Evolutionary conservation across 2,888 invertebrate species (phyloP).

Genomic region (Metellina segmentata): DNA sequence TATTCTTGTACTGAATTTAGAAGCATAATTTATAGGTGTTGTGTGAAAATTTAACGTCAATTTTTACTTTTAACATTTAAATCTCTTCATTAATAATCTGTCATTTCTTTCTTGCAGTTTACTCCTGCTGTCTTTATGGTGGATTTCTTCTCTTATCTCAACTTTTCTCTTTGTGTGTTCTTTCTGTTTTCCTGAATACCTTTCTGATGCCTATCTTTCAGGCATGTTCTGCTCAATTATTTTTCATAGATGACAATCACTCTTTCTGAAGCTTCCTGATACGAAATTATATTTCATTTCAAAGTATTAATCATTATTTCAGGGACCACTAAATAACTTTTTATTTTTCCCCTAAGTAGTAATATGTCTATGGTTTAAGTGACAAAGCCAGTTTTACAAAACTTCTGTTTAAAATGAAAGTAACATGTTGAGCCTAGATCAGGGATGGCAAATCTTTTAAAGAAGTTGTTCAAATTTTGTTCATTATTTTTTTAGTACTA

Average conservation of each 20-base stretch:
- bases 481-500: no score
- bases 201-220: not conserved
- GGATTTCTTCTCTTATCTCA: constrained; percentile 22
- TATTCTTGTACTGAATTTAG: not conserved
- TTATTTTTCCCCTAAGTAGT: no score
- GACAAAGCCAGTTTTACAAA: no score
- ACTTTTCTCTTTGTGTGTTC: constrained; percentile 6
- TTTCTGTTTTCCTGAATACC: constrained; percentile 8
- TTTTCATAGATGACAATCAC: not conserved
- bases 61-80: not conserved
- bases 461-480: no score
- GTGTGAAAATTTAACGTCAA: not conserved
- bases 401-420: no score
- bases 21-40: not conserved
- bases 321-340: no score
- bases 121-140: constrained; percentile 13
- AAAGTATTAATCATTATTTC: no score
- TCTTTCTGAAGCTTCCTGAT: no score
- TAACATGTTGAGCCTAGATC: no score
- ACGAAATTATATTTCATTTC: no score
- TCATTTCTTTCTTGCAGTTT: constrained; percentile 45
- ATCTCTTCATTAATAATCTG: not conserved
- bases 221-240: not conserved
- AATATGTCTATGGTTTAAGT: no score
- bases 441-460: no score